phyloP scores from a whole-genome alignment of 2,113 vertebrate genomes.

The Oreocharis arfaki region DNA sequence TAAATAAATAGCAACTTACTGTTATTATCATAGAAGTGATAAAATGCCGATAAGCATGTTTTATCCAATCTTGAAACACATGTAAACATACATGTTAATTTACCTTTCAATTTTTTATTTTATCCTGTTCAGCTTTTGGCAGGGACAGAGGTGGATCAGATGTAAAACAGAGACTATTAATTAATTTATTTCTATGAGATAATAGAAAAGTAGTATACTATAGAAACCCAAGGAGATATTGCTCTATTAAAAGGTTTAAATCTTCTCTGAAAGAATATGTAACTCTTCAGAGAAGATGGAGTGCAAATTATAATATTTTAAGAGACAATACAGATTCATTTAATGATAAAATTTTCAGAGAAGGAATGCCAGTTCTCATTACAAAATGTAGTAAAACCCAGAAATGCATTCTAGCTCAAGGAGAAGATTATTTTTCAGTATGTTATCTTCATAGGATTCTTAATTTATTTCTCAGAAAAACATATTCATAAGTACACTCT shows the following conservation, averaged over 20 bases:
- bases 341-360: background rate
- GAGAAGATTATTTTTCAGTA: constrained; percentile 24
- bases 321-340: background rate
- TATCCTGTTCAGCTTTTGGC: background rate
- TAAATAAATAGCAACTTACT: background rate
- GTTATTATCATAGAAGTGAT: background rate
- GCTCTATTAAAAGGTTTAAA: background rate
- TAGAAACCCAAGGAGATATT: background rate
- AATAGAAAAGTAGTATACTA: background rate
- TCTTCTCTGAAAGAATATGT: background rate
- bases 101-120: background rate
- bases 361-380: background rate
- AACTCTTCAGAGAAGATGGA: background rate
- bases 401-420: background rate
- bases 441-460: constrained; percentile 16
- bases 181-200: background rate
- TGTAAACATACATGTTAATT: background rate
- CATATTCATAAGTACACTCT: constrained; percentile 48
- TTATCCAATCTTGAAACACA: background rate
- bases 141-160: background rate
- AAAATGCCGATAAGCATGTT: background rate
- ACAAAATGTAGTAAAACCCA: background rate
- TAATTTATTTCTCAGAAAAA: constrained; percentile 55
- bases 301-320: background rate
- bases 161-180: background rate